These are phyloP conservation scores for Phasianus colchicus DNA, from an alignment of 2,113 vertebrate species.

Conservation along the genomic window DNA sequence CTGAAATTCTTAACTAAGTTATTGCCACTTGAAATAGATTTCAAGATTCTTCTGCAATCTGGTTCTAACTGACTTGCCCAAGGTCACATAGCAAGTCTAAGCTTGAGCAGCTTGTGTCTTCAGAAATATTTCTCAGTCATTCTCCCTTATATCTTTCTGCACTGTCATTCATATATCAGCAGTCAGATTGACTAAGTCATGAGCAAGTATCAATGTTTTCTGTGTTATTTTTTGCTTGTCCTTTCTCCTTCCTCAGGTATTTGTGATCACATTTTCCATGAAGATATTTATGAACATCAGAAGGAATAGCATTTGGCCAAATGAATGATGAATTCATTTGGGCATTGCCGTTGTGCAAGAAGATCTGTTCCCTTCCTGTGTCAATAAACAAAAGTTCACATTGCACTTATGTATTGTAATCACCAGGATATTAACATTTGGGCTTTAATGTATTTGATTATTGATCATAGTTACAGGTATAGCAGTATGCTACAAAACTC, in stretches of 20 bases:
- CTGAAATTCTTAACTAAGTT: neutral
- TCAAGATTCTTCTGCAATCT: neutral
- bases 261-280: conserved; percentile 23
- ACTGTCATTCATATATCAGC: neutral
- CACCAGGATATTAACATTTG: neutral
- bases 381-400: neutral
- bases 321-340: neutral
- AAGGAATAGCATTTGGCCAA: conserved; percentile 19
- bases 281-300: conserved; percentile 8
- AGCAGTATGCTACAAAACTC: neutral
- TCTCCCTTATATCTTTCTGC: neutral
- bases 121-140: neutral
- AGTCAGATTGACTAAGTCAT: neutral
- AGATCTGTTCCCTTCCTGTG: neutral
- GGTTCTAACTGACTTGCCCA: neutral
- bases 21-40: neutral
- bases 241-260: conserved; percentile 31
- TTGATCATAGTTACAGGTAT: neutral
- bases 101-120: neutral
- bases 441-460: neutral
- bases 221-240: neutral
- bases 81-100: neutral
- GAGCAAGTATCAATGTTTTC: neutral
- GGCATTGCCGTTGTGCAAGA: neutral
- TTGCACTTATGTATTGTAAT: neutral